Evolutionary conservation across 2,797 vertebrate genomes (phyloP), one percentile per base, ranked within the genome.

Genomic region (Ficedula albicollis): DNA sequence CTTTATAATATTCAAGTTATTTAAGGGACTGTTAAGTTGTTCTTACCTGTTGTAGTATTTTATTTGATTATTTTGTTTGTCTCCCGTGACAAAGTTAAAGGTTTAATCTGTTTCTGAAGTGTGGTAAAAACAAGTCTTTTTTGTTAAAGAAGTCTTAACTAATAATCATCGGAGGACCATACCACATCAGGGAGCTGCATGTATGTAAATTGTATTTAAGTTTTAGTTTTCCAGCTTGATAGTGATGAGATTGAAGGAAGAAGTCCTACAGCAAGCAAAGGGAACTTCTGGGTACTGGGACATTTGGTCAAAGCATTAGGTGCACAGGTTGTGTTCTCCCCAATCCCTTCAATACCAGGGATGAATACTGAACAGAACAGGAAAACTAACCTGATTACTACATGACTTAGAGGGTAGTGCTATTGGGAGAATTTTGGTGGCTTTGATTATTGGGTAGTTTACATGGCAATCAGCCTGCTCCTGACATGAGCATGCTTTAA

Each of bases 381-480:
- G 8, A 39, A 69, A 21, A n/a, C 14, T 34, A 26, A 10, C 8
- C 7, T 58, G 36, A 25, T 46, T 58, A 15, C 13, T 34, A 10
- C 6, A 3, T 52, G 38, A 16, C 21, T 51, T 51, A 38, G 20
- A 58, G 8, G 25, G 5, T 14, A 38, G n/a, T 22, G 25, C 11
- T 58, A 4, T 4, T 58, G 44, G 6, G 29, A 9, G 18, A 39
- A 30, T 58, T 52, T 41, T 46, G 29, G 17, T 48, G 26, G 32
- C 21, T 55, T 62, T 30, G 25, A 41, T 8, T 34, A 0, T 20
- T 0, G 0, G 10, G 12, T 25, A 46, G 12, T 70, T 77, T 44
- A 39, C 34, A 39, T 18, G 21, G 11, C n/a, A 17, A 29, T 18
- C 66, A 26, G 25, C n/a, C 29, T 70, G 29, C 6, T 56, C 10